phyloP scores from a whole-genome alignment of 1,140 invertebrate genomes.

The Melitaea cinxia region DNA sequence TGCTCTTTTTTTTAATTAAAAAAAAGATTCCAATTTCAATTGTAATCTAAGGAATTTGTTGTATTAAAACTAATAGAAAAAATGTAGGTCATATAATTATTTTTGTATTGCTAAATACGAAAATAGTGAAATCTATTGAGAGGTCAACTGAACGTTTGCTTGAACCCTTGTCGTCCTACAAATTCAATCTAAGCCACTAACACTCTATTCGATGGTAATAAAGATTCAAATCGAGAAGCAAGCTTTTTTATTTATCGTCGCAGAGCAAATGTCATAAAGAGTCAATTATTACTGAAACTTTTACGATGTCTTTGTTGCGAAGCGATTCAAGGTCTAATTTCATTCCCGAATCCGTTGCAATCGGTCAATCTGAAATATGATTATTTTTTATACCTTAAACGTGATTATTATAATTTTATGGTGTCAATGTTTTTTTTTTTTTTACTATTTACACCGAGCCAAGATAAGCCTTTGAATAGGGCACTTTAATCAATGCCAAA shows the following conservation, averaged over 20 bases:
- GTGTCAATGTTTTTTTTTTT: no score
- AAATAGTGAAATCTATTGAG: slow-evolving; percentile 36
- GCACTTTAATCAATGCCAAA: no score
- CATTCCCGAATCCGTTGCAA: slow-evolving; percentile 35
- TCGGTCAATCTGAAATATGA: slow-evolving; percentile 19
- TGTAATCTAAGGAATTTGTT: no score
- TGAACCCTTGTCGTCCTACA: background rate
- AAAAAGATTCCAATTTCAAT: no score
- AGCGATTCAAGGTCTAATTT: slow-evolving; percentile 42
- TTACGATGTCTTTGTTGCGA: slow-evolving; percentile 29
- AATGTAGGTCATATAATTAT: background rate
- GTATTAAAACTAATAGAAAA: background rate
- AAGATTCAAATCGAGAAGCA: background rate
- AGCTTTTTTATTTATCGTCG: background rate
- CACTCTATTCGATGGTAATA: background rate
- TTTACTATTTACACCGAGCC: no score
- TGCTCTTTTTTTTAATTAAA: no score
- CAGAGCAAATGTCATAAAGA: slow-evolving; percentile 28
- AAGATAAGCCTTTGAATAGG: no score
- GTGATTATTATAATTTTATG: background rate
- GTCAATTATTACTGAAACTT: slow-evolving; percentile 32
- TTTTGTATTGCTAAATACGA: slow-evolving; percentile 19
- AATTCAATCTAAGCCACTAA: background rate
- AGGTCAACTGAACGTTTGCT: slow-evolving; percentile 25
- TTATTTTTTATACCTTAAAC: slow-evolving; percentile 7